Evolutionary conservation across 2,113 vertebrate species (phyloP), one percentile per base, ranked within the genome.

Genomic region (Menura novaehollandiae): DNA sequence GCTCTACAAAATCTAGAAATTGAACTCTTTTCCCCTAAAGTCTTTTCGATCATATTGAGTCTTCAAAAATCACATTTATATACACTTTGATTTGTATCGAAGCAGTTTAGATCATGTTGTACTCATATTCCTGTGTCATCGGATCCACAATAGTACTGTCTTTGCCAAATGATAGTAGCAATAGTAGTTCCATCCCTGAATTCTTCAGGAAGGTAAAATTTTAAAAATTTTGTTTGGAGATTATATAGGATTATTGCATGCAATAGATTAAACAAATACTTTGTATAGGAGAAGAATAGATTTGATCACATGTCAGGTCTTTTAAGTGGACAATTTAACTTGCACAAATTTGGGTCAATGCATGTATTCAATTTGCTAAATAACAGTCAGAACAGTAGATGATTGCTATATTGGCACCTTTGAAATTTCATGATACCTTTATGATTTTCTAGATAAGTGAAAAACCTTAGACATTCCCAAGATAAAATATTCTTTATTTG

Each of bases 21-120:
- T 2, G 0, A 75, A 12, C 4, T 33, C 55, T 76, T 23, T 4
- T 1, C 11, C 5, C 3, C 7, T 39, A 6, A 39, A 53, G 1
- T 58, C 13, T 37, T 7, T 64, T 60, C 52, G 18, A 35, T 35
- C 3, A 44, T 39, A 35, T 3, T 20, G 1, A n/a, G 5, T 18
- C 33, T 43, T 27, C 14, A 72, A 66, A 87, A 80, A 66, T 62
- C 1, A 53, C 3, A 44, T 15, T 22, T 35, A 26, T 43, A 8
- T 43, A 27, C 3, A 22, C 52, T 51, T 62, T 37, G 46, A 41
- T 53, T 66, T 1, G 41, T 27, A 39, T 1, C 33, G 13, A 78
- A 62, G 2, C 30, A 41, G 33, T 39, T 28, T 28, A 69, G 32
- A 62, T 52, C 5, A 11, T 5, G 0, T 17, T 37, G 6, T 14